Percentiles rank a stretch among this genome's conserved stretches.
Evolutionary conservation across 2,797 vertebrate genomes (phyloP).

Genomic region (Sylvia borin): DNA sequence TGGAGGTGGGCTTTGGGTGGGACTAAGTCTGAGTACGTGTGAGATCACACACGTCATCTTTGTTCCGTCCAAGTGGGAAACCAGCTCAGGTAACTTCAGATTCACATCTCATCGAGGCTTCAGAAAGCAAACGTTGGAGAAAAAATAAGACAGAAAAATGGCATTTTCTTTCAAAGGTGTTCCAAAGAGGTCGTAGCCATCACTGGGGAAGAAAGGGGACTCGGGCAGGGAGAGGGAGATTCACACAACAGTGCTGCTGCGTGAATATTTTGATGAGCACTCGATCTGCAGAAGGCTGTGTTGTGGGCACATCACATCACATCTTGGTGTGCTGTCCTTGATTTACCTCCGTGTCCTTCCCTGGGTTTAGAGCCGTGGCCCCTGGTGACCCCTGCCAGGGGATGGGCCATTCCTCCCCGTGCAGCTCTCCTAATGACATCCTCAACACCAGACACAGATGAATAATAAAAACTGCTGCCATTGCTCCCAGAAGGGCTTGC

Average conservation of each 20-base stretch:
- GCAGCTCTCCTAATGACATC: constrained; percentile 49
- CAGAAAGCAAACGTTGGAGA: not conserved
- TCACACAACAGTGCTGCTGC: not conserved
- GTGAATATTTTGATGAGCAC: not conserved
- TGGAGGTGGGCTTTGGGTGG: not conserved
- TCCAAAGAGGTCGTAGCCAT: not conserved
- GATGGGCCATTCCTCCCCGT: constrained; percentile 46
- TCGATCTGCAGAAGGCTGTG: not conserved
- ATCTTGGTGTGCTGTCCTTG: constrained; percentile 47
- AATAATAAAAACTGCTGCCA: constrained; percentile 67
- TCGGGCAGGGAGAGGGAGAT: not conserved
- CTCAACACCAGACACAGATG: constrained; percentile 52
- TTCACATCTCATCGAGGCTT: not conserved
- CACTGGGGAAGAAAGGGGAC: not conserved
- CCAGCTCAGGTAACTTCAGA: not conserved
- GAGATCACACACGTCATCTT: not conserved
- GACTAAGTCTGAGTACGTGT: not conserved
- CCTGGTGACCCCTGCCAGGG: not conserved
- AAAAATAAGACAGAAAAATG: not conserved
- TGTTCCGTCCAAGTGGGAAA: not conserved
- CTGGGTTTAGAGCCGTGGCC: not conserved
- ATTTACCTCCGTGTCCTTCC: not conserved
- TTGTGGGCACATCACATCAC: not conserved
- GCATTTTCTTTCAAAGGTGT: not conserved
- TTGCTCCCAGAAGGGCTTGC: constrained; percentile 71